Conservation (phyloP, 2,888 invertebrate genomes). For the Platynereis dumerilii region DNA sequence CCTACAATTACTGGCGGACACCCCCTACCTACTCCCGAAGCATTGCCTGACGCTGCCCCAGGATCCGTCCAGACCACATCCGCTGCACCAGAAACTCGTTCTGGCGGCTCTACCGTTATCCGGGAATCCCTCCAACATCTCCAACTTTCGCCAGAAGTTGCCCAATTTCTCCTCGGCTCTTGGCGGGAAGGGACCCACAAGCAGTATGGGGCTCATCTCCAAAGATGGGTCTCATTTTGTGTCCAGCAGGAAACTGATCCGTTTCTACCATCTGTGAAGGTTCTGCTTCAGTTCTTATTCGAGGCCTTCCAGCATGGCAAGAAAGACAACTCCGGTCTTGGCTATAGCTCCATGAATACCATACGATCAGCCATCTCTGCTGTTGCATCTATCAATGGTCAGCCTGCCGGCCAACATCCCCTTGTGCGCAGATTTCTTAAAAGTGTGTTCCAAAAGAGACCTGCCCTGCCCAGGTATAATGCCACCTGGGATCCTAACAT, state of each 20-base stretch:
- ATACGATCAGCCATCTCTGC: conserved; percentile 21
- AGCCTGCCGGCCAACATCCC: background rate
- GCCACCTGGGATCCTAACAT: too few species aligned
- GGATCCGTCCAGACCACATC: background rate
- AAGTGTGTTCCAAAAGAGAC: too few species aligned
- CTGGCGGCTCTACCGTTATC: background rate
- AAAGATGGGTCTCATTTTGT: conserved; percentile 31
- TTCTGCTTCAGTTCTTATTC: conserved; percentile 17
- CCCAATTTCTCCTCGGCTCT: background rate
- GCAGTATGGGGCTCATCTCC: conserved; percentile 24
- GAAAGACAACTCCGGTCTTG: background rate
- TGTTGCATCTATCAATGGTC: background rate
- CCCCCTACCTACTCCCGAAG: conserved; percentile 12
- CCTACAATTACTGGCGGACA: conserved; percentile 4
- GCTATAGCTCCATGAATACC: conserved; percentile 26
- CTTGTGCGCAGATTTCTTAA: too few species aligned
- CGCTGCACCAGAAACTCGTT: background rate
- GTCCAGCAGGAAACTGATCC: background rate
- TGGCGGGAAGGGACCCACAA: conserved; percentile 27
- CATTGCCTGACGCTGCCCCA: background rate
- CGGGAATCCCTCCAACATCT: background rate
- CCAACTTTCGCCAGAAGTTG: background rate
- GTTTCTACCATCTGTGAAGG: background rate
- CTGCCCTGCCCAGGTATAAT: too few species aligned
- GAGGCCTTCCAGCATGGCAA: conserved; percentile 13